These are phyloP conservation scores for Lasius platythorax DNA, from an alignment of 2,888 invertebrate species.

Conservation along the genomic window DNA sequence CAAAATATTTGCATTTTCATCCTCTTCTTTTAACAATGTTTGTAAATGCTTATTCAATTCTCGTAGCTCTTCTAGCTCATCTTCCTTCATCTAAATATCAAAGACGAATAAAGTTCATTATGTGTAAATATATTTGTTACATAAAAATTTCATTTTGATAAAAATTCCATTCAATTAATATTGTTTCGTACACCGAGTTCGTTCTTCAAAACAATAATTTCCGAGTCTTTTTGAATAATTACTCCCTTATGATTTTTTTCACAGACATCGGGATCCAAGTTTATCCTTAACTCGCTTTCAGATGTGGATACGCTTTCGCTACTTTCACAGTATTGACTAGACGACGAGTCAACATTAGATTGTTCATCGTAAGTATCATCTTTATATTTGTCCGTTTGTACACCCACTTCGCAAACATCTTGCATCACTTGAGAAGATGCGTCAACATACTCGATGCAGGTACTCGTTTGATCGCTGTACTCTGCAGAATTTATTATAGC, in stretches of 20 bases:
- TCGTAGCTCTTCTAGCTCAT: slow-evolving; percentile 76
- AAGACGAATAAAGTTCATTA: not conserved
- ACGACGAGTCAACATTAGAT: slow-evolving; percentile 54
- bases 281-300: slow-evolving; percentile 52
- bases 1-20: slow-evolving; percentile 67
- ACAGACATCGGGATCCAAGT: slow-evolving; percentile 52
- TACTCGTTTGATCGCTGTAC: slow-evolving; percentile 13
- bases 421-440: slow-evolving; percentile 56
- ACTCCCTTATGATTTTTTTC: slow-evolving; percentile 67
- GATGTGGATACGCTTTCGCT: slow-evolving; percentile 49
- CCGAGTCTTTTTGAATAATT: slow-evolving; percentile 81
- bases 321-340: slow-evolving; percentile 54
- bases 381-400: slow-evolving; percentile 58
- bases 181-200: slow-evolving; percentile 73
- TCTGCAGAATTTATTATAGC: slow-evolving; percentile 53
- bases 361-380: slow-evolving; percentile 49
- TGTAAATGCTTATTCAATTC: slow-evolving; percentile 73
- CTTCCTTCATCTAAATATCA: slow-evolving; percentile 75
- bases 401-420: slow-evolving; percentile 49
- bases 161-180: not conserved
- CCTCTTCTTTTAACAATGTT: slow-evolving; percentile 65
- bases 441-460: slow-evolving; percentile 61
- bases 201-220: slow-evolving; percentile 79
- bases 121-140: not conserved
- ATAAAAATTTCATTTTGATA: not conserved